Base-by-base conservation (phyloP, 35 echinoderm and acorn worm genomes). In the Ptychodera flava region DNA sequence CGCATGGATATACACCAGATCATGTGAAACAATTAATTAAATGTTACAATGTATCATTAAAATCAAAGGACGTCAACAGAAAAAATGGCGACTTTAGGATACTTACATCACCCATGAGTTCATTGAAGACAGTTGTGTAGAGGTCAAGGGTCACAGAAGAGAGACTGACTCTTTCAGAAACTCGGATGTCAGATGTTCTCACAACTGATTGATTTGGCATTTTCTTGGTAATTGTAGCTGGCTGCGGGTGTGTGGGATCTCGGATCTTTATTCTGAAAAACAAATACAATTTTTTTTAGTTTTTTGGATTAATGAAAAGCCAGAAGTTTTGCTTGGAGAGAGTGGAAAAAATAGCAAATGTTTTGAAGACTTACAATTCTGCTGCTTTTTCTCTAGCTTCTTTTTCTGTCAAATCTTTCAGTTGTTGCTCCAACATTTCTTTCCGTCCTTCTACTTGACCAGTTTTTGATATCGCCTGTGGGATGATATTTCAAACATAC, bases 101-200 rank as follows among this genome's bases (percentile, higher is more conserved):
- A 30, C 86, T 78, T 77, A 97, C 94, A 36, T 97, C 95, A 84
- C 93, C 90, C 0, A 79, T 88, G 16, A 97, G 52, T 85, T 97
- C 95, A 82, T 97, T 97, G 88, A 94, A 97, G 36, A 97, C 95
- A 0, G 95, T 97, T 37, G 86, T 85, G 88, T 97, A 88, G n/a
- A 97, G 95, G 33, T 94, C 80, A 22, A 97, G 82, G 31, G 95
- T 94, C 6, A 97, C 90, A 1, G 38, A 84, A 2, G 92, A 91
- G 38, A 89, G 75, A 77, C 90, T 93, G 45, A 97, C 88, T 30
- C 95, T 81, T 78, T 97, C 92, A 16, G 95, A 97, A 1, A 97
- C 95, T 78, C 95, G 79, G 1, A 97, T 37, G 83, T 97, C 95
- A 10, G 95, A 97, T 33, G 95, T 97, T 35, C 95, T 82, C 15